phyloP scores from a whole-genome alignment of 2,113 vertebrate genomes.

The Phrynosoma platyrhinos region DNA sequence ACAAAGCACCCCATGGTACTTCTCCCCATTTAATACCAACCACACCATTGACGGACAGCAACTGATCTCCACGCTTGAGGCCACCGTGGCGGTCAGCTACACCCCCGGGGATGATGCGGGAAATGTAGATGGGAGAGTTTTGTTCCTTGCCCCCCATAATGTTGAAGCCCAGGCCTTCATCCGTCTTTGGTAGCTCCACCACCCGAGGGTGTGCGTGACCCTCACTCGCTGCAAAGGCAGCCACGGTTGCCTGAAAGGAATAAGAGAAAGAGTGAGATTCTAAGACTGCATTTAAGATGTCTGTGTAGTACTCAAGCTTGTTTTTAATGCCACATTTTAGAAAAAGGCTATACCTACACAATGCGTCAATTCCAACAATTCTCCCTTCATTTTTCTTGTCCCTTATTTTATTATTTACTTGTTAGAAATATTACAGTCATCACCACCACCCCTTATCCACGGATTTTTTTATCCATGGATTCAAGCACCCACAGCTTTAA shows the following conservation, averaged over 20 bases:
- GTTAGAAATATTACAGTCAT: neutral
- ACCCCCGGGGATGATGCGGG: conserved; percentile 90
- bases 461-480: too few relatives aligned
- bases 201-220: conserved; percentile 92
- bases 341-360: neutral
- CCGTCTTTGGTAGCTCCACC: conserved; percentile 92
- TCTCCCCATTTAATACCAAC: conserved; percentile 71
- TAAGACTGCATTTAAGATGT: neutral
- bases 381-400: neutral
- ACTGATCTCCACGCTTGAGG: conserved; percentile 91
- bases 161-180: conserved; percentile 92
- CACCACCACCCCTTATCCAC: too few relatives aligned
- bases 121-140: conserved; percentile 95
- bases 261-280: neutral
- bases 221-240: conserved; percentile 92
- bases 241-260: conserved; percentile 86
- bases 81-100: conserved; percentile 94
- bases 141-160: conserved; percentile 96
- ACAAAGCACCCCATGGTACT: neutral
- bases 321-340: neutral
- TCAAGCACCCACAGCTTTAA: too few relatives aligned
- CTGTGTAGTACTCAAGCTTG: neutral
- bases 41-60: conserved; percentile 93
- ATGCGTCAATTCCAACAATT: too few relatives aligned
- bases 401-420: neutral